Percentiles rank a stretch among this genome's conserved stretches.
Evolutionary conservation across 1,140 invertebrate species (phyloP).

Genomic region (Procambarus clarkii): DNA sequence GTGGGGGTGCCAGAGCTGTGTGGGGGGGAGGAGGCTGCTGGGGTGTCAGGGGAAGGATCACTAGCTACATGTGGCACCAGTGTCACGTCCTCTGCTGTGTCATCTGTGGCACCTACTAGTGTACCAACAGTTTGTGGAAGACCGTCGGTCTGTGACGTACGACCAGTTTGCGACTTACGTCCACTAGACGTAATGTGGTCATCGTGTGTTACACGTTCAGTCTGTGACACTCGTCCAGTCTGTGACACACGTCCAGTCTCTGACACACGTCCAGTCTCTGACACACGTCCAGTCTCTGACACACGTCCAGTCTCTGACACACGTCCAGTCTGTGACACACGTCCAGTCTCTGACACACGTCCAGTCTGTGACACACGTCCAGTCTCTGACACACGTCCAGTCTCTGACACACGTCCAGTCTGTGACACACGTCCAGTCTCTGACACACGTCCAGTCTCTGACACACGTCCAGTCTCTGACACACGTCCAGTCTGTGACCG

Average conservation of each 20-base stretch:
- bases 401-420: background rate
- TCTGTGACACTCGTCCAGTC: background rate
- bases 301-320: background rate
- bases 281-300: background rate
- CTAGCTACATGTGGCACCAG: background rate
- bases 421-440: background rate
- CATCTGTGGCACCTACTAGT: background rate
- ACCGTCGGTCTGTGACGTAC: background rate
- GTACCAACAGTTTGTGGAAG: background rate
- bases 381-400: background rate
- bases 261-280: background rate
- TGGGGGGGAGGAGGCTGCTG: constrained; percentile 4
- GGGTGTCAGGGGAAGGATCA: background rate
- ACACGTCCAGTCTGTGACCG: background rate
- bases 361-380: background rate
- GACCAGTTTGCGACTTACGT: background rate
- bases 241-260: background rate
- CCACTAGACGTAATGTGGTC: background rate
- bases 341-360: background rate
- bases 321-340: background rate
- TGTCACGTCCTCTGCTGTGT: background rate
- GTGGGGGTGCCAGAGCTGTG: background rate
- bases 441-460: background rate
- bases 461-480: background rate
- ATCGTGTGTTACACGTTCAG: background rate